Base-by-base conservation (phyloP, 2,888 invertebrate species). In the Watsonalla cultraria region DNA sequence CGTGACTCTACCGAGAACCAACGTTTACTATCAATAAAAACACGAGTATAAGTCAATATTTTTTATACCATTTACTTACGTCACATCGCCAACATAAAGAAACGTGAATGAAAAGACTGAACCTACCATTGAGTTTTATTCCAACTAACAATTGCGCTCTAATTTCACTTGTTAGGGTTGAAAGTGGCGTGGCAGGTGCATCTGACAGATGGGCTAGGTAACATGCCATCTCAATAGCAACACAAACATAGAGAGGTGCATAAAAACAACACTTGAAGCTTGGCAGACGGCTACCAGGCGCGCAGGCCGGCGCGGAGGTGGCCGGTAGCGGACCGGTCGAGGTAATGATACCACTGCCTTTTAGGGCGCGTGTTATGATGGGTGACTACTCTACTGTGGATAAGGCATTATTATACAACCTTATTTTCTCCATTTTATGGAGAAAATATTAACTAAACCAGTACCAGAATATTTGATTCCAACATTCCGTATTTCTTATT, bases 271-370 rank as follows among this genome's bases (percentile, higher is more conserved):
- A 82, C 72, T 78, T 63, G 75, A 76, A 63, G 65, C 65, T 71
- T 70, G 64, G 65, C 68, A 69, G 74, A 73, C 67, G 62, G 74
- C 74, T 86, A 90, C 89, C 82, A 90, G 90, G 88, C 74, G 71
- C 62, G 60, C 83, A 88, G 81, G 59, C 69, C 66, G 57, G 69
- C 67, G 74, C 64, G 77, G 81, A 78, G 82, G 84, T 82, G 78
- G 78, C 62, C 78, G 74, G 79, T 79, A 78, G 81, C 80, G 67
- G 81, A 82, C 86, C 82, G 86, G 85, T 82, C 81, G 69, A 59
- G 64, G 82, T 89, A 89, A 88, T 89, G 88, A 86, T 83, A 87
- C 86, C 77, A 83, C 72, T 78, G 74, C 90, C 90, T 88, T 90
- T 80, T 90, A 89, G 80, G 87, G 88, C 84, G 65, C 75, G 68